Evolutionary conservation across 2,113 vertebrate species (phyloP), one percentile per base, ranked within the genome.

Genomic region (Chrysochloris asiatica): DNA sequence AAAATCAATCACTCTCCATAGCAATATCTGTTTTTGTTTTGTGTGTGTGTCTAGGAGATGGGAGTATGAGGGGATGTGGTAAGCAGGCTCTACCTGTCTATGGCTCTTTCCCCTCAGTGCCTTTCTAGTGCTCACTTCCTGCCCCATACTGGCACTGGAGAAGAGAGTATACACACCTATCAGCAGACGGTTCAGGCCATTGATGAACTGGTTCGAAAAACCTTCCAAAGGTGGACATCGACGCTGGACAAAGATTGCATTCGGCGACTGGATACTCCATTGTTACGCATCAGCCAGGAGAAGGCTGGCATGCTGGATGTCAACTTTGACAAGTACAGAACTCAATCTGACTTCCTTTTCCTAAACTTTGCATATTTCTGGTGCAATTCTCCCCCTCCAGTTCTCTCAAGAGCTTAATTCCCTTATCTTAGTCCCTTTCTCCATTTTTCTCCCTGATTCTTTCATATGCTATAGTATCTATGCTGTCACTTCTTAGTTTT

Each of bases 311-410:
- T 97, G 97, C 95, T 99, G 96, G 98, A 98, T 10, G 87, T 98
- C 94, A 99, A 99, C 96, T 99, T 99, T 82, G 98, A 99, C 97
- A 98, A 97, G 99, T 99, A 94, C 52, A 10, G 71, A 19, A n/a
- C 6, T 76, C 22, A 12, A 8, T 3, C 21, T 1, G 8, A 4
- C 21, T 0, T 30, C 65, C 61, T 69, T 30, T 63, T 4, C 10
- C 69, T 41, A 1, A 6, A 7, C 41, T 26, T 13, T 19, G 41
- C 56, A 10, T 41, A 63, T 71, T 52, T 54, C 56, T 79, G 28
- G 8, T 0, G 0, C 52, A 33, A 21, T 24, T 30, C 19, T 19
- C 8, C 76, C 59, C 52, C 88, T 63, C 52, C 50, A 72, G 9
- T 4, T 65, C 22, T 45, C 63, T 69, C 24, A 63, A 47, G 22